Evolutionary conservation across 2,113 vertebrate genomes (phyloP), one percentile per base, ranked within the genome.

Genomic region (Antechinus flavipes): DNA sequence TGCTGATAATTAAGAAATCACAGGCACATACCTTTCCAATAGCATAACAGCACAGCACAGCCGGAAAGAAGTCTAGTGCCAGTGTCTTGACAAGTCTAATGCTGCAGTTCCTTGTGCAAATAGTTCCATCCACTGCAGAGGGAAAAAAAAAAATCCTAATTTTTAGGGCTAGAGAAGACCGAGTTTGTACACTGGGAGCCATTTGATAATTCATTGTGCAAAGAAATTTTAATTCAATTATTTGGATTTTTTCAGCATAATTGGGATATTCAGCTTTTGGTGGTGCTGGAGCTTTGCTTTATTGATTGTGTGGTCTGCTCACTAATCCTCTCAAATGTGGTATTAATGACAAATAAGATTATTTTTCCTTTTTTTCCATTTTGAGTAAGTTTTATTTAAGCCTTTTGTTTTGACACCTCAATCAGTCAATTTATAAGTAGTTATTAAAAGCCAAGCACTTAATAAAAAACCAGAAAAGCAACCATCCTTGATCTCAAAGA

Each of bases 21-120:
- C 61, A 94, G 95, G 95, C 91, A 92, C 97, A 98, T 97, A 97
- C 97, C 96, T 97, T 96, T 93, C 84, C 56, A 93, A 89, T 97
- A 93, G 56, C 92, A 89, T 93, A 95, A 97, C 93, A 25, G 2
- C 56, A 68, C 23, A 1, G n/a, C 19, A 16, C 46, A 90, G 47
- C 47, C 47, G 46, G 90, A 90, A 90, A 42, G 0, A 61, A 0
- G 35, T 89, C 96, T 96, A 23, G 61, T 93, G 4, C 84, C 89
- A 42, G 91, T 90, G 97, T 68, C 97, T 42, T 0, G 16, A 96
- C 96, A 96, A 55, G 96, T 91, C 94, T 94, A 54, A 94, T 61
- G 56, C 93, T 91, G 84, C 6, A 2, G 52, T 95, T 94, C 94
- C 76, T 95, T 94, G 1, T 95, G 54, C 95, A 92, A 95, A 97